phyloP scores from a whole-genome alignment of 2,113 vertebrate genomes.

The Urocolius indicus region DNA sequence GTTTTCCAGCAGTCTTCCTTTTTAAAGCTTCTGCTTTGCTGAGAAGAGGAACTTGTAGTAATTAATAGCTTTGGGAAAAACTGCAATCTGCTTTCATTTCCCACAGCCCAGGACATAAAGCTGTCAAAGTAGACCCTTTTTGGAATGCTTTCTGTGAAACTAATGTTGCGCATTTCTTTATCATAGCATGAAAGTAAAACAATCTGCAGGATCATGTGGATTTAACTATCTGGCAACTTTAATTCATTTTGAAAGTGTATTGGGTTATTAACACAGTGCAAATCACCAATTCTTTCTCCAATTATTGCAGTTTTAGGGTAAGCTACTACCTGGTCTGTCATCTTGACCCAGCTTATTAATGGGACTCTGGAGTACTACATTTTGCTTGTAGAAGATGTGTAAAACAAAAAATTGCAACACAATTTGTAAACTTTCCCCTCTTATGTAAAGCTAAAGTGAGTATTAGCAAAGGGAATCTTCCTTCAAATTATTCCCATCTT shows the following conservation, averaged over 20 bases:
- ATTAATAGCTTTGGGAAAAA: not conserved
- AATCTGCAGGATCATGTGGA: not conserved
- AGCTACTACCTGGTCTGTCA: not conserved
- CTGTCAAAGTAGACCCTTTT: not conserved
- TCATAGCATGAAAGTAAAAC: not conserved
- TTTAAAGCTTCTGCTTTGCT: not conserved
- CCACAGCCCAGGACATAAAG: not conserved
- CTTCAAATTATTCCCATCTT: slow-evolving; percentile 29
- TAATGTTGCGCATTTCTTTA: not conserved
- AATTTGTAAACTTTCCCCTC: not conserved
- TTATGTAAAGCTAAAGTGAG: not conserved
- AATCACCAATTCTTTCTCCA: not conserved
- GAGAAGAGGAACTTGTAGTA: not conserved
- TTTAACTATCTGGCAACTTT: not conserved
- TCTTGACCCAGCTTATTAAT: not conserved
- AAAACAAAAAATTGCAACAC: not conserved
- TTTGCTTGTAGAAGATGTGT: not conserved
- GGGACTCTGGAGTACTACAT: not conserved
- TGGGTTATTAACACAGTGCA: not conserved
- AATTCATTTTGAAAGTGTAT: not conserved
- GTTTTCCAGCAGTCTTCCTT: not conserved
- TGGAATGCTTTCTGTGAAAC: not conserved
- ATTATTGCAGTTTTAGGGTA: not conserved
- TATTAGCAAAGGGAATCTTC: slow-evolving; percentile 13
- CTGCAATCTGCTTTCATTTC: not conserved